These are phyloP conservation scores for Heliothis peltigera DNA, from an alignment of 2,888 invertebrate genomes.

Conservation along the genomic window DNA sequence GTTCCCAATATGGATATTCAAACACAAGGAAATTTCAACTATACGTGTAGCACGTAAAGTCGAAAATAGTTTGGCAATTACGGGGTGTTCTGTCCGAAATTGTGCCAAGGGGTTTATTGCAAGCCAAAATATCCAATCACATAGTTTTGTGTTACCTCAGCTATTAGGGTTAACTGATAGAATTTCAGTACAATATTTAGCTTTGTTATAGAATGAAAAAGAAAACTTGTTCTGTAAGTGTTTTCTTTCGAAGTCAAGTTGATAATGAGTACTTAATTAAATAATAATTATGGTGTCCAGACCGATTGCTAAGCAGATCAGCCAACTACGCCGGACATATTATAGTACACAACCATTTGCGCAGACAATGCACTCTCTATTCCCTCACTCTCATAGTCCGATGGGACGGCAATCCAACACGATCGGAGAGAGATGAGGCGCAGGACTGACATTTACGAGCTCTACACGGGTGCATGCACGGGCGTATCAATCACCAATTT, in stretches of 20 bases:
- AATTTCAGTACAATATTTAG: background rate
- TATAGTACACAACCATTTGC: too few species aligned
- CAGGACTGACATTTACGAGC: too few species aligned
- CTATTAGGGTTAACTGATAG: conserved; percentile 23
- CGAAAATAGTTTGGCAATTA: background rate
- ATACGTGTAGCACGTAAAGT: conserved; percentile 6
- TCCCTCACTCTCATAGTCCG: too few species aligned
- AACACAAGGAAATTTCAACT: conserved; percentile 13
- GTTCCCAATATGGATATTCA: conserved; percentile 42
- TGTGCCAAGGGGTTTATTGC: conserved; percentile 54
- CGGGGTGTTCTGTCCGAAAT: conserved; percentile 26
- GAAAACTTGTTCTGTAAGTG: background rate
- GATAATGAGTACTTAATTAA: background rate
- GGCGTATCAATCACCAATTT: too few species aligned
- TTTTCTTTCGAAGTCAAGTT: background rate
- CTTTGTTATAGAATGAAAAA: background rate
- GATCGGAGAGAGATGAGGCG: too few species aligned
- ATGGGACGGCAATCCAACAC: too few species aligned
- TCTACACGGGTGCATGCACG: too few species aligned
- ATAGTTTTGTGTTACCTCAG: conserved; percentile 23
- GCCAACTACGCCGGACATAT: too few species aligned
- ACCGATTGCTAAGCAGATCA: too few species aligned
- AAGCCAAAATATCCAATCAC: conserved; percentile 46
- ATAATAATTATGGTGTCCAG: too few species aligned
- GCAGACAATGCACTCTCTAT: too few species aligned